phyloP scores from a whole-genome alignment of 2,797 vertebrate species.

The Typhlichthys subterraneus region DNA sequence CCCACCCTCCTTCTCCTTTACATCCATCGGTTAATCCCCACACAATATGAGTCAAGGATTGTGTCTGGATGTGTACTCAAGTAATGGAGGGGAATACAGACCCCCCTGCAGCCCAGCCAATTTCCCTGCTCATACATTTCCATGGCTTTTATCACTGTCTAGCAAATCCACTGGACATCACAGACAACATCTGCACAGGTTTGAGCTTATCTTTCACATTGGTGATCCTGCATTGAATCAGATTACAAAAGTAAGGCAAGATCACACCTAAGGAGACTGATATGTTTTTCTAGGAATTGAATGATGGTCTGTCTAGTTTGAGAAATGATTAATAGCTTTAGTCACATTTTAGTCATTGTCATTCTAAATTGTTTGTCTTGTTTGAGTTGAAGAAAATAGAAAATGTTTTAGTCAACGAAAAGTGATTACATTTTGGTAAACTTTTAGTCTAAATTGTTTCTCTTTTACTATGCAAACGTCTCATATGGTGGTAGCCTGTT shows the following conservation, averaged over 20 bases:
- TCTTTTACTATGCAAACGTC: no score
- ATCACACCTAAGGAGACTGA: constrained; percentile 50
- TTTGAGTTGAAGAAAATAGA: no score
- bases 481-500: no score
- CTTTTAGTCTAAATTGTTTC: no score
- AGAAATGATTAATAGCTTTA: no score
- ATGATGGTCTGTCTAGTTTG: no score
- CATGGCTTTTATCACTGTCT: constrained; percentile 55
- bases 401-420: no score
- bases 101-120: constrained; percentile 1
- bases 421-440: no score
- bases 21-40: constrained; percentile 52
- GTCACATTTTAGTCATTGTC: no score
- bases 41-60: constrained; percentile 61
- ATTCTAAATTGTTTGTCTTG: no score
- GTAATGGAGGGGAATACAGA: constrained; percentile 53
- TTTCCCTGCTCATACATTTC: constrained; percentile 23
- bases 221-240: constrained; percentile 39
- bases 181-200: constrained; percentile 31
- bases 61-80: constrained; percentile 59
- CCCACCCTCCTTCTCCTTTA: constrained; percentile 9
- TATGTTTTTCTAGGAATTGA: neutral
- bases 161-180: constrained; percentile 17
- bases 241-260: constrained; percentile 28
- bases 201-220: constrained; percentile 52